Percentiles rank a stretch among this genome's conserved stretches.
Conservation (phyloP, 2,888 invertebrate genomes). For the Ormia ochracea region DNA sequence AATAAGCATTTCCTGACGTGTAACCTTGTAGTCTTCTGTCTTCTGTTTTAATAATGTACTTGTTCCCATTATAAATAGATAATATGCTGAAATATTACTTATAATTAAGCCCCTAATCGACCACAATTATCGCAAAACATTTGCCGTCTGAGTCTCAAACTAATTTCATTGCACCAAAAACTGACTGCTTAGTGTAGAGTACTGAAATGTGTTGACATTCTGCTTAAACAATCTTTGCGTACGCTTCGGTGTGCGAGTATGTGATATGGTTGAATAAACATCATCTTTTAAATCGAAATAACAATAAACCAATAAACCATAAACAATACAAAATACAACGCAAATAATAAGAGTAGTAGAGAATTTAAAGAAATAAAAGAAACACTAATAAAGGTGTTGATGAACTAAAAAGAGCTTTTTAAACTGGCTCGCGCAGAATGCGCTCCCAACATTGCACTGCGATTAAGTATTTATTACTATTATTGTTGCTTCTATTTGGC, state of each 20-base stretch:
- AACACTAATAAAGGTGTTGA: conserved; percentile 32
- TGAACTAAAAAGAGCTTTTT: conserved; percentile 28
- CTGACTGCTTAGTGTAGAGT: background rate
- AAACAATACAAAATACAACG: conserved; percentile 10
- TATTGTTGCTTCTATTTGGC: background rate
- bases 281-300: conserved; percentile 21
- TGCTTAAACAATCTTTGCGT: conserved; percentile 3
- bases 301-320: conserved; percentile 44
- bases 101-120: too few species aligned
- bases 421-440: background rate
- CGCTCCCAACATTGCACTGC: background rate
- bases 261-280: conserved; percentile 53
- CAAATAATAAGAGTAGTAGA: conserved; percentile 8
- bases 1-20: too few species aligned
- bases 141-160: too few species aligned
- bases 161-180: background rate
- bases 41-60: too few species aligned
- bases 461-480: background rate
- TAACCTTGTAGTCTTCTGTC: too few species aligned
- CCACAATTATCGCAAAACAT: too few species aligned
- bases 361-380: conserved; percentile 15
- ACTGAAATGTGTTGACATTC: conserved; percentile 12
- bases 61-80: too few species aligned
- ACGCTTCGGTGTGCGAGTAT: background rate
- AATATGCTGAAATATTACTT: too few species aligned